phyloP scores from a whole-genome alignment of 1,140 invertebrate genomes.

The Sweltsa coloradensis region DNA sequence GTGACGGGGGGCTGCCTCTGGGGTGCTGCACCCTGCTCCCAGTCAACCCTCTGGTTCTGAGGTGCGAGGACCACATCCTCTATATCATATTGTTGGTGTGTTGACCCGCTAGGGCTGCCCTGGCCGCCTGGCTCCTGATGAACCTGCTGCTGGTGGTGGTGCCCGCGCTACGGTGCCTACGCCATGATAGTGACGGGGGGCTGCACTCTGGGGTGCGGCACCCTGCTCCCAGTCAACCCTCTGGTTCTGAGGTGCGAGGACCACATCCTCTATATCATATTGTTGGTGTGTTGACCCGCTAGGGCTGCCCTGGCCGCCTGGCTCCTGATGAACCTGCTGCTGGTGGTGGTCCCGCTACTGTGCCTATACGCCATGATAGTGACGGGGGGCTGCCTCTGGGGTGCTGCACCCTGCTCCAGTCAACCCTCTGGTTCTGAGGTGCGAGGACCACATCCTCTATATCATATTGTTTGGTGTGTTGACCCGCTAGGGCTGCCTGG shows the following conservation, averaged over 20 bases:
- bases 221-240: conserved; percentile 66
- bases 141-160: conserved; percentile 85
- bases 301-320: conserved; percentile 82
- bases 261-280: no score
- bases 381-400: conserved; percentile 56
- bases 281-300: no score
- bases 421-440: no score
- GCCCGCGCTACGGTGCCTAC: conserved; percentile 84
- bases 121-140: conserved; percentile 83
- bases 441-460: no score
- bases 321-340: conserved; percentile 81
- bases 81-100: no score
- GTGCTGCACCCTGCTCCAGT: conserved; percentile 73
- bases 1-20: conserved; percentile 65
- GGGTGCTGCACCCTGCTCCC: conserved; percentile 79
- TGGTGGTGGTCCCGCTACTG: conserved; percentile 87
- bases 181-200: conserved; percentile 69
- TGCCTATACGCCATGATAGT: no score
- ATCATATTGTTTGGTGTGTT: no score
- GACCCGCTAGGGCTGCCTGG: no score
- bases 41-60: conserved; percentile 62
- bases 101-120: conserved; percentile 83
- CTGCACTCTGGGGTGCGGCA: conserved; percentile 60
- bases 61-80: no score
- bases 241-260: conserved; percentile 76